Conservation (phyloP, 2,797 vertebrate genomes). For the Acanthornis magna region DNA sequence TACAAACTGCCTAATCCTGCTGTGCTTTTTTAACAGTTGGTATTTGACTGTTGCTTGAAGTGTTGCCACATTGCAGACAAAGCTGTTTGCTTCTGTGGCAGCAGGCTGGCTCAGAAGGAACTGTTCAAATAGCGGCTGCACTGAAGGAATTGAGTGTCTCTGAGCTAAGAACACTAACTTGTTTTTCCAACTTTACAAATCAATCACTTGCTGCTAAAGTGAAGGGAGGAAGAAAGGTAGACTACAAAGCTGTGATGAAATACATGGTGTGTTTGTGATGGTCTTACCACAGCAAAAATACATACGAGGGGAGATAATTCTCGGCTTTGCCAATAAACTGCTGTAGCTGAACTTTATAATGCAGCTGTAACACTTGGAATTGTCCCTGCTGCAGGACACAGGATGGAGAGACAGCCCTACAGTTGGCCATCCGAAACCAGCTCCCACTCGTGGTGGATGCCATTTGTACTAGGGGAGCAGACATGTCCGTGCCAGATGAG, state of each 20-base stretch:
- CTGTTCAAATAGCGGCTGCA: neutral
- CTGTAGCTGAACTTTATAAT: neutral
- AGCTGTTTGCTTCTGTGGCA: neutral
- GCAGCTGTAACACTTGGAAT: neutral
- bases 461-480: conserved; percentile 95
- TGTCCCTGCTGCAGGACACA: conserved; percentile 81
- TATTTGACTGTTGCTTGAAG: neutral
- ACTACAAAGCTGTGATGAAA: neutral
- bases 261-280: accelerated
- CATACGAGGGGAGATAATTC: accelerated
- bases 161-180: neutral
- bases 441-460: conserved; percentile 96
- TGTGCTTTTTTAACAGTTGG: neutral
- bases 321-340: neutral
- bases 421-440: conserved; percentile 94
- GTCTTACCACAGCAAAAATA: neutral
- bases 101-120: neutral
- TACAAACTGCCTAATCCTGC: neutral
- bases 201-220: neutral
- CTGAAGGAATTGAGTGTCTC: neutral
- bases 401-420: conserved; percentile 94
- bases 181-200: neutral
- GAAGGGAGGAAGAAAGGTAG: neutral
- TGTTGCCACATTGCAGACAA: neutral
- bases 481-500: conserved; percentile 95